Conservation (phyloP, 1,140 invertebrate species). For the Limonius californicus region DNA sequence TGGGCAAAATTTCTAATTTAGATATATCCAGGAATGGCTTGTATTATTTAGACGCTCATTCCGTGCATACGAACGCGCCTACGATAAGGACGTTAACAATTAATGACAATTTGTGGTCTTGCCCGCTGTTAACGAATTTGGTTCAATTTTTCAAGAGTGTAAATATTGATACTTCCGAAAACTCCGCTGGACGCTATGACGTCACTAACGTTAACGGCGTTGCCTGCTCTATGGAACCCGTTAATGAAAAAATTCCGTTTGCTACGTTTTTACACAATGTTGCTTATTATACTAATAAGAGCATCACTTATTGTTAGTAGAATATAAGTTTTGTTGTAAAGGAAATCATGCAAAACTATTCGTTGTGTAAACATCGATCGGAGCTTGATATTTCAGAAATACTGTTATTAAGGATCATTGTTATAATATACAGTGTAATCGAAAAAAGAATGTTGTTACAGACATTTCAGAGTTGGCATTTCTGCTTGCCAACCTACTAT, state of each 20-base stretch:
- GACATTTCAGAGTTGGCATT: no score
- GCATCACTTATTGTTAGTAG: slow-evolving; percentile 1
- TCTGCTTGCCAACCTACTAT: no score
- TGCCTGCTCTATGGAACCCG: slow-evolving; percentile 30
- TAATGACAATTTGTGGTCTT: slow-evolving; percentile 39
- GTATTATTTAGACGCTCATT: slow-evolving; percentile 35
- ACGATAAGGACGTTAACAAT: slow-evolving; percentile 30
- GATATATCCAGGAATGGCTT: slow-evolving; percentile 39
- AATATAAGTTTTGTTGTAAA: no score
- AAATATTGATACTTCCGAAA: slow-evolving; percentile 30
- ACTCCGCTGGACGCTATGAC: slow-evolving; percentile 29
- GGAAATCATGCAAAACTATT: no score
- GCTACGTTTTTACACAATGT: slow-evolving; percentile 15
- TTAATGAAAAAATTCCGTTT: slow-evolving; percentile 18
- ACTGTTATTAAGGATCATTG: no score
- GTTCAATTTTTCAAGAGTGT: slow-evolving; percentile 35
- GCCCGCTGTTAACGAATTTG: slow-evolving; percentile 30
- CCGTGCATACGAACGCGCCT: slow-evolving; percentile 29
- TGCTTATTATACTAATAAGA: background rate
- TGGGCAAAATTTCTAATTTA: slow-evolving; percentile 29
- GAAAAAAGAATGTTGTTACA: no score
- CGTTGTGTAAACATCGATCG: no score
- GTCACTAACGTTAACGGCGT: slow-evolving; percentile 41
- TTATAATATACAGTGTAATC: no score
- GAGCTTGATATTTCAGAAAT: no score